Evolutionary conservation across 1,140 invertebrate genomes (phyloP), one percentile per base, ranked within the genome.

Genomic region (Drosophila pruinosa): DNA sequence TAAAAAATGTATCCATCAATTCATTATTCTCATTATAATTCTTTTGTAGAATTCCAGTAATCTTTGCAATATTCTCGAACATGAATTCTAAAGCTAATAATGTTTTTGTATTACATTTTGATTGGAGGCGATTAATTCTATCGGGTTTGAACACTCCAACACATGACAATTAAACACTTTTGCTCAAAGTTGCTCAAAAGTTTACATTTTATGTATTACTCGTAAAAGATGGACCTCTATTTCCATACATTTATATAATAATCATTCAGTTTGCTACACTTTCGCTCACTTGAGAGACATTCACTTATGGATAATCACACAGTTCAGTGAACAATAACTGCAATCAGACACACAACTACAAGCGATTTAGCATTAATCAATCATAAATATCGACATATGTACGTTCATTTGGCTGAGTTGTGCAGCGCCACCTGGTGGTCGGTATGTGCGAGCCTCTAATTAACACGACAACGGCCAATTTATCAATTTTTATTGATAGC

Each of bases 301-400:
- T 79, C 38, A 39, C 56, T 61, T 74, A 76, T 64, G 31, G 31
- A 34, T 34, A 67, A 59, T 39, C 43, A 45, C 43, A 45, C 41
- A 12, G 19, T 26, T 24, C 26, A 14, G 4, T 26, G 15, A 75
- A 79, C 64, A 79, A 79, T 79, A 53, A 59, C 65, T 79, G 71
- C 72, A 79, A 79, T 79, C 67, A 79, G 34, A 38, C 71, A 70
- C 64, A 70, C 45, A 74, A 79, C 59, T 61, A 79, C 65, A 63
- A 59, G 38, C 45, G 61, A 64, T 73, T 78, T 69, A 28, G 45
- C 41, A 52, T 34, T 22, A 56, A 54, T 64, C 61, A 79, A 75
- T 79, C 65, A 62, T 36, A 57, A 41, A 61, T 71, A 4, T 34
- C 63, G 3, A 64, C 43, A 62, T 39, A 39, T 19, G 14, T 10